Percentiles rank a stretch among this genome's conserved stretches.
Evolutionary conservation across 2,113 vertebrate species (phyloP).

Genomic region (Crypturellus undulatus): DNA sequence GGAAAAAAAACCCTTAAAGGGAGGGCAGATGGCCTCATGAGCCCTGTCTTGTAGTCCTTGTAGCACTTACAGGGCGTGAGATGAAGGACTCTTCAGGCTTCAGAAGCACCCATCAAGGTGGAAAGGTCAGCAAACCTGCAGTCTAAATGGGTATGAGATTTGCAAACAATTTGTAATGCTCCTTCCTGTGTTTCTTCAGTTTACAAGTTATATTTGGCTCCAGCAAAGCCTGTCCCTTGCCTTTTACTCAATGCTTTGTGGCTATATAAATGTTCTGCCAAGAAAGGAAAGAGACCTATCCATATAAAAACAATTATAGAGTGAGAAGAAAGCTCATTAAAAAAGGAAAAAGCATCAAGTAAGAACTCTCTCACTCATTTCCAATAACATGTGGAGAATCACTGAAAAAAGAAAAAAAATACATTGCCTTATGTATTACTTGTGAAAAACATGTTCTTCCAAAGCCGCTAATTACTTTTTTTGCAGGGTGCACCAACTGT

Average conservation of each 20-base stretch:
- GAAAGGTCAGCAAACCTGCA: neutral
- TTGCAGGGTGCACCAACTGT: slow-evolving; percentile 41
- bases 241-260: neutral
- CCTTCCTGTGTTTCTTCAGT: neutral
- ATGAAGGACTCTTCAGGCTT: neutral
- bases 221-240: neutral
- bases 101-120: accelerated
- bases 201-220: neutral
- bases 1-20: neutral
- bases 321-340: neutral
- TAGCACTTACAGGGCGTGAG: neutral
- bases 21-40: neutral
- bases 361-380: neutral
- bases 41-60: neutral
- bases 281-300: neutral
- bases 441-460: slow-evolving; percentile 60
- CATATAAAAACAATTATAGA: neutral
- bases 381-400: slow-evolving; percentile 13
- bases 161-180: neutral
- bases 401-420: neutral
- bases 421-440: slow-evolving; percentile 34
- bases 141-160: neutral
- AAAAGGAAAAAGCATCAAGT: neutral
- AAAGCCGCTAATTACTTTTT: slow-evolving; percentile 33
- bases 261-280: neutral